Base-by-base conservation (phyloP, 2,113 vertebrate species). In the Tychaedon coryphoeus region DNA sequence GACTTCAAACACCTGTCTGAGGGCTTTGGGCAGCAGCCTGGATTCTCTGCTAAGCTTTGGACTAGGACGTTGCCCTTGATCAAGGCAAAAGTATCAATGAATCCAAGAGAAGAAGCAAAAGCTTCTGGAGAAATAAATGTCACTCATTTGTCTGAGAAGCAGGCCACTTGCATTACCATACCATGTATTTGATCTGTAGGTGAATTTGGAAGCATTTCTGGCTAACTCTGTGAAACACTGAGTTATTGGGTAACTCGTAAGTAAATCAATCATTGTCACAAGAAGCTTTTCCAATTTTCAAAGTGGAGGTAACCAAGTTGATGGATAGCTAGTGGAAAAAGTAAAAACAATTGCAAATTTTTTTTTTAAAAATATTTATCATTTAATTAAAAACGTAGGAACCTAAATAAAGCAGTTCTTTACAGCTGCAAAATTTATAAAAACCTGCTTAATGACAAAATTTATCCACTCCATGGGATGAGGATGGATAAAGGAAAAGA, bases 161-260 rank as follows among this genome's bases (percentile, higher is more conserved):
- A 80, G 62, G 62, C 42, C 19, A 40, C n/a, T 58, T 62, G 33
- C 33, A 71, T 51, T 75, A 47, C 12, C 45, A 23, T 40, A 34
- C 13, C 24, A 67, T 0, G 0, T 6, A 26, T n/a, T 61, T 66
- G 5, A 51, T 43, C 43, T 57, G 36, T n/a, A 45, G 31, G 43
- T 84, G 53, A 76, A 79, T 80, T 70, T 45, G 50, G 54, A 88
- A 90, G 64, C 9, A 45, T 71, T 87, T 79, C n/a, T 83, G 54
- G 31, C 25, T 69, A 53, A 33, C 23, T 70, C 38, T 42, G 12
- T 36, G 42, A 50, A 86, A 24, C 15, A 17, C 15, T 26, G 18
- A 62, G 23, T 86, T 86, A 45, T 6, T 45, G 50, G 20, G 23
- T 29, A 77, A 51, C 34, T 80, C 0, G 0, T 33, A 70, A 70